phyloP scores from a whole-genome alignment of 2,888 invertebrate genomes.

The Orthosia gracilis region DNA sequence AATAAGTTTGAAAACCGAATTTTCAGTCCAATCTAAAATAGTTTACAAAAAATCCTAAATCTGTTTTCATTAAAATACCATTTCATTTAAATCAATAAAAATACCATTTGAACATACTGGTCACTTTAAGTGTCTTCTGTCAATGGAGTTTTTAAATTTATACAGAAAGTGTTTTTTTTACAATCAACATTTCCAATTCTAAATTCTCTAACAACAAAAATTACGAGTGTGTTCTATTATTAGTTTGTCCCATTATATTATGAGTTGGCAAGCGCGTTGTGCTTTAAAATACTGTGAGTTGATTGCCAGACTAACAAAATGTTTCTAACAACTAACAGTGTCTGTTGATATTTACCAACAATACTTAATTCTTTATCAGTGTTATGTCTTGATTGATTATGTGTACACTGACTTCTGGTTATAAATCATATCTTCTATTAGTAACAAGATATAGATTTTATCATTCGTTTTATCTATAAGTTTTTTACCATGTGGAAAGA shows the following conservation, averaged over 20 bases:
- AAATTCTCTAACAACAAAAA: constrained; percentile 63
- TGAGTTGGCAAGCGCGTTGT: constrained; percentile 73
- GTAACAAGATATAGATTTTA: constrained; percentile 21
- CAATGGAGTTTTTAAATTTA: constrained; percentile 6
- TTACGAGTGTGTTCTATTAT: constrained; percentile 70
- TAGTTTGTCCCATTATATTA: constrained; percentile 71
- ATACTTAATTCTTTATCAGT: constrained; percentile 43
- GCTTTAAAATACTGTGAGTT: constrained; percentile 58
- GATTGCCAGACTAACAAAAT: constrained; percentile 56
- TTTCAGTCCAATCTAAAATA: too few relatives aligned
- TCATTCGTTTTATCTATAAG: constrained; percentile 10
- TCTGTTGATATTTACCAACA: constrained; percentile 65
- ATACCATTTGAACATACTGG: neutral
- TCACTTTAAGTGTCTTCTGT: neutral
- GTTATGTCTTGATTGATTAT: constrained; percentile 42
- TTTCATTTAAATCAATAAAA: too few relatives aligned
- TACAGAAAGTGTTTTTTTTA: constrained; percentile 13
- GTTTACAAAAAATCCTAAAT: too few relatives aligned
- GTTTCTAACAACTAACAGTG: constrained; percentile 42
- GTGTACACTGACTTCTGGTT: constrained; percentile 8
- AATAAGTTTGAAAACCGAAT: too few relatives aligned
- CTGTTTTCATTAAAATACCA: neutral
- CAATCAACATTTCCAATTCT: constrained; percentile 27
- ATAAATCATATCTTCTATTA: constrained; percentile 9
- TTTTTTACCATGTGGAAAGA: neutral